Base-by-base conservation (phyloP, 2,888 invertebrate genomes). In the Pachliopta kotzebuea region DNA sequence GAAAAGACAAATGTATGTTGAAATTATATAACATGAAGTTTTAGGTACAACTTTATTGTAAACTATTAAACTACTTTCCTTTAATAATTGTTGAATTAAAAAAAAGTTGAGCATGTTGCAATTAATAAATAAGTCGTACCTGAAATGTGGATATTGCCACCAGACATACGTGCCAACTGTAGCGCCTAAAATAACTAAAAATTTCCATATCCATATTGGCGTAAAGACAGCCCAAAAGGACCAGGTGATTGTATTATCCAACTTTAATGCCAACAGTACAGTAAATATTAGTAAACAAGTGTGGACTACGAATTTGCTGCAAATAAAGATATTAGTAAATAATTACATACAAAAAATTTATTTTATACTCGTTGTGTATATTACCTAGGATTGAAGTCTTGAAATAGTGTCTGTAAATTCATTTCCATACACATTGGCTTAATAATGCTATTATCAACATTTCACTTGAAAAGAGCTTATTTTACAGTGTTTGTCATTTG, bases 131-230 rank as follows among this genome's bases (percentile, higher is more conserved):
- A 57, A 53, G 31, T 73, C 78, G 76, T 84, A 96, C 97, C 97
- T 95, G 85, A 98, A 98, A 80, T 98, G 98, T 58, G 99, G 99
- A 90, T 98, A 96, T 75, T 96, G 94, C 95, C 98, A 98, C 98
- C 99, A 99, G 21, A 98, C 96, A 80, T 97, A 96, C 73, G 97
- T 97, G 60, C 99, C 99, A 65, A 98, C 94, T 56, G 96, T 94
- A 53, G 98, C 98, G 66, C 99, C 99, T 62, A 95, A 80, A 52
- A 99, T 95, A 20, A 98, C 98, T 81, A 98, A 93, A 69, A 95
- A 93, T 84, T 99, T 99, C 98, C 99, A 99, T 73, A 98, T 94
- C 98, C 98, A 99, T 80, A 99, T 95, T 60, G 99, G 99, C 23
- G 96, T 94, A 86, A 99, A 99, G 54, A 99, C 96, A 9, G 96